Conservation (phyloP, 2,797 vertebrate species). For the Xenops minutus region DNA sequence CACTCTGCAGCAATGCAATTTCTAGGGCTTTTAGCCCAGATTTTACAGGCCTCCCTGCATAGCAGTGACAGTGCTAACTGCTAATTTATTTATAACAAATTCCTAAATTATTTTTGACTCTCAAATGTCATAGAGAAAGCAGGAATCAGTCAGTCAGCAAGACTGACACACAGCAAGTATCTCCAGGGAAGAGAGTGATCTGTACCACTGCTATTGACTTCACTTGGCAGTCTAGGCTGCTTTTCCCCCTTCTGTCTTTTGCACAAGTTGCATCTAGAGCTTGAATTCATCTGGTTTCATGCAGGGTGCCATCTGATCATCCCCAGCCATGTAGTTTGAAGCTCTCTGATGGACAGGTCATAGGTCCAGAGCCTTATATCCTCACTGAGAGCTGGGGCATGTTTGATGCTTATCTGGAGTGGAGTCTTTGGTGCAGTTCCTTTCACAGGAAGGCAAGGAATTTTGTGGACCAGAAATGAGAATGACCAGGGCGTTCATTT, state of each 20-base stretch:
- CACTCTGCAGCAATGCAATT: rapidly evolving
- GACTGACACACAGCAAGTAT: constrained; percentile 8
- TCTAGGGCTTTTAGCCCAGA: not conserved
- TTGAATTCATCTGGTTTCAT: constrained; percentile 7
- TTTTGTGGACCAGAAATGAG: not conserved
- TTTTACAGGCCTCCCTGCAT: not conserved
- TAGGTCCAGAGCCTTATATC: not conserved
- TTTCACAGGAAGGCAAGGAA: not conserved
- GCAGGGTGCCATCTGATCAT: not conserved
- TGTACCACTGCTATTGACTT: not conserved
- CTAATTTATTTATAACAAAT: constrained; percentile 18
- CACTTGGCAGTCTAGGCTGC: not conserved
- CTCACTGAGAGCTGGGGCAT: not conserved
- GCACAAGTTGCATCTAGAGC: not conserved
- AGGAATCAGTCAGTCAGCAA: constrained; percentile 28
- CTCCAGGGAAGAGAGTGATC: constrained; percentile 33
- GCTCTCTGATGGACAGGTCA: not conserved
- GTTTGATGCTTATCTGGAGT: not conserved
- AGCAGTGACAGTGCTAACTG: not conserved
- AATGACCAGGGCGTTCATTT: not conserved
- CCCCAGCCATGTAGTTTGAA: not conserved
- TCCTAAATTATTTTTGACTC: constrained; percentile 13
- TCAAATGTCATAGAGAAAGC: not conserved
- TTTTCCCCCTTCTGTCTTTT: constrained; percentile 11
- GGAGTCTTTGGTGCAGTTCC: not conserved